Percentiles rank a stretch among this genome's conserved stretches.
Conservation (phyloP, 2,113 vertebrate genomes). For the Platysternon megacephalum region DNA sequence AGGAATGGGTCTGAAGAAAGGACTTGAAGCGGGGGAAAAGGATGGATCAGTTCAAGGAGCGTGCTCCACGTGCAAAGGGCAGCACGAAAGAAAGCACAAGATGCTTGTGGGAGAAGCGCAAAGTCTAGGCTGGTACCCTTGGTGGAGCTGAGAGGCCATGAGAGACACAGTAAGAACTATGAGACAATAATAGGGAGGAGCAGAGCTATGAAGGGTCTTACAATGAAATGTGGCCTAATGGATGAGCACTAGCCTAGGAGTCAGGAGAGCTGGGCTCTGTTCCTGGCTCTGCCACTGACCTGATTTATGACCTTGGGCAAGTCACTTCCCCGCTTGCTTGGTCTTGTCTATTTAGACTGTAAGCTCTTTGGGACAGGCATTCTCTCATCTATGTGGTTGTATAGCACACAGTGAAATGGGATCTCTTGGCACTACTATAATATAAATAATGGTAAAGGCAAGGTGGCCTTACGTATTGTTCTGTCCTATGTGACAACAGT, state of each 20-base stretch:
- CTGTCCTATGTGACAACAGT: background rate
- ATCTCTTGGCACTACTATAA: background rate
- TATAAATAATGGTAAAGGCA: background rate
- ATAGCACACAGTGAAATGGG: background rate
- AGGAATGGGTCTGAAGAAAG: background rate
- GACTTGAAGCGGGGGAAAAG: background rate
- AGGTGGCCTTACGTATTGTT: background rate
- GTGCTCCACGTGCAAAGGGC: background rate
- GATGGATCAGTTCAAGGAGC: background rate
- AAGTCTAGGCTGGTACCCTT: background rate
- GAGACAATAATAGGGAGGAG: background rate
- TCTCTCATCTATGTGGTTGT: no score
- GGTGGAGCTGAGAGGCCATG: background rate
- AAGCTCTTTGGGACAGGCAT: rapidly evolving
- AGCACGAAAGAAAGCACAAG: rapidly evolving
- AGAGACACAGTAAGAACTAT: background rate
- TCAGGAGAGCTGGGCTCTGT: rapidly evolving
- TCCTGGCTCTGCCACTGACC: background rate
- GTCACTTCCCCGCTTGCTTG: background rate
- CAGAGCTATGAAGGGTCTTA: background rate
- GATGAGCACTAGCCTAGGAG: background rate
- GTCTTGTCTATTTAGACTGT: background rate
- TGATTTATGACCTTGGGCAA: background rate
- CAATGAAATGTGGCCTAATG: background rate
- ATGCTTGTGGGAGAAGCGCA: no score